Evolutionary conservation across 2,888 invertebrate genomes (phyloP).

Genomic region (Seira sanloemensis): DNA sequence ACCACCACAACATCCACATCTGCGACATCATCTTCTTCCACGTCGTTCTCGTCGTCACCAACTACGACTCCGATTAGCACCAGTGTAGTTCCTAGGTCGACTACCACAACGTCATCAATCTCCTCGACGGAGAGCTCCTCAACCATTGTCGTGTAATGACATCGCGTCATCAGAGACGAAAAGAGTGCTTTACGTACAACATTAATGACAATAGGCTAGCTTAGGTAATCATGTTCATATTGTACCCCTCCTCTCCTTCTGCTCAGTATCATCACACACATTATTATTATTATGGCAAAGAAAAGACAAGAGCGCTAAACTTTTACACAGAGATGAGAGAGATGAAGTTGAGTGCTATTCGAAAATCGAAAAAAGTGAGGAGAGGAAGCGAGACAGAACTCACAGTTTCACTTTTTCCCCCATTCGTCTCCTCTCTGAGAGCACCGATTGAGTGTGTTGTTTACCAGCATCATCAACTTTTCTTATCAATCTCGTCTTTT

Average conservation of each 20-base stretch:
- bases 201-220: neutral
- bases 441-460: too few species aligned
- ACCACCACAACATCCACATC: constrained; percentile 14
- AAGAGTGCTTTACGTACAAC: neutral
- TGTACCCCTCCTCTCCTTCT: neutral
- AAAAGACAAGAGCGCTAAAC: neutral
- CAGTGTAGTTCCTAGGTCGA: constrained; percentile 41
- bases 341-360: neutral
- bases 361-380: neutral
- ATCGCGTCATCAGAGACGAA: neutral
- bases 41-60: constrained; percentile 31
- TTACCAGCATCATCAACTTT: neutral
- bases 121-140: constrained; percentile 49
- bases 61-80: constrained; percentile 48
- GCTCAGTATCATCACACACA: neutral
- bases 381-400: constrained; percentile 12
- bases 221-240: neutral
- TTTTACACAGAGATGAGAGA: neutral
- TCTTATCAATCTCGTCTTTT: neutral
- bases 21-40: constrained; percentile 12
- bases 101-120: constrained; percentile 23
- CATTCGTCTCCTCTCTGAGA: too few species aligned
- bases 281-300: neutral
- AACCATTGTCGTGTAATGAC: constrained; percentile 39
- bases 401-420: constrained; percentile 7